Percentiles rank a stretch among this genome's conserved stretches.
phyloP scores from a whole-genome alignment of 2,797 vertebrate species.

The Labeo calbasu region DNA sequence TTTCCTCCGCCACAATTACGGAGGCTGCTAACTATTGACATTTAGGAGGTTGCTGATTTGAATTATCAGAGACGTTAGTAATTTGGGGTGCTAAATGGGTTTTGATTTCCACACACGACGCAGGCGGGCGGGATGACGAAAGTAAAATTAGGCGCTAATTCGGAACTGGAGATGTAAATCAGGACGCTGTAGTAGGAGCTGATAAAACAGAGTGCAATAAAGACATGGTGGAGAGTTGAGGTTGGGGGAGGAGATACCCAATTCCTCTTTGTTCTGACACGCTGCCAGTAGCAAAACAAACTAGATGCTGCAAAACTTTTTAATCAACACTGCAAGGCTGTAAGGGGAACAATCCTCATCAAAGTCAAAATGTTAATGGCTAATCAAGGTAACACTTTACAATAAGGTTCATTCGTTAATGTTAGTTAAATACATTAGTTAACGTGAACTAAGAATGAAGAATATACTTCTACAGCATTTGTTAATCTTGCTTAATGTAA shows the following conservation, averaged over 20 bases:
- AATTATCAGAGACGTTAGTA: slow-evolving; percentile 61
- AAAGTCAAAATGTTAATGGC: not conserved
- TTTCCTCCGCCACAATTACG: slow-evolving; percentile 62
- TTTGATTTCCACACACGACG: slow-evolving; percentile 53
- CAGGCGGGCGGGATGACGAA: slow-evolving; percentile 24
- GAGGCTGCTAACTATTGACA: slow-evolving; percentile 62
- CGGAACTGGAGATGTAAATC: slow-evolving; percentile 19
- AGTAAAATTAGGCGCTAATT: slow-evolving; percentile 44
- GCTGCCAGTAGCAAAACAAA: not conserved
- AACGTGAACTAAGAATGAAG: too few relatives aligned
- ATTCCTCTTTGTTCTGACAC: not conserved
- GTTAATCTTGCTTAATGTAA: too few relatives aligned
- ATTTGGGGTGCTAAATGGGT: slow-evolving; percentile 54
- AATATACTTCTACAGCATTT: too few relatives aligned
- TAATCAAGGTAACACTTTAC: not conserved
- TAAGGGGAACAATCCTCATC: not conserved
- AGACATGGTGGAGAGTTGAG: not conserved
- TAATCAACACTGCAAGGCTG: not conserved
- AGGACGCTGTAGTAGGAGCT: slow-evolving; percentile 13
- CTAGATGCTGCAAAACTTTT: not conserved
- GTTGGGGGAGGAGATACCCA: not conserved
- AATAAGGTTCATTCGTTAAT: too few relatives aligned
- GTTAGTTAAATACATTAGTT: too few relatives aligned
- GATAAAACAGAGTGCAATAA: slow-evolving; percentile 18
- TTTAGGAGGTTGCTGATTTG: slow-evolving; percentile 61